phyloP scores from a whole-genome alignment of 1,140 invertebrate genomes.

The Drosophila bocki region DNA sequence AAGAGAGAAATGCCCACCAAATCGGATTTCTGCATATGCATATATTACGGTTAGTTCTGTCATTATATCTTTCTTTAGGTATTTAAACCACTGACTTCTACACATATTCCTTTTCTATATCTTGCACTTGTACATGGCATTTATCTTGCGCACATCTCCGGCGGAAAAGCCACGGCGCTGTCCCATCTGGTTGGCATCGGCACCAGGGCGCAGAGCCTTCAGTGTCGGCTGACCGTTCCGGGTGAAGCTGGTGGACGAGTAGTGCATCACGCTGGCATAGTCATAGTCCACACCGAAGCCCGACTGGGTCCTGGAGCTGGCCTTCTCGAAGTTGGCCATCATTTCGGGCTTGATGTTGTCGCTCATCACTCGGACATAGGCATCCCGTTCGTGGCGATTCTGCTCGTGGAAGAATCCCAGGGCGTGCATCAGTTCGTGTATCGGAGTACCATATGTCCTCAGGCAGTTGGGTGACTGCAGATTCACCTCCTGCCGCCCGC shows the following conservation, averaged over 20 bases:
- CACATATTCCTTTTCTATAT: background rate
- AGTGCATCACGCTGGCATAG: slow-evolving; percentile 94
- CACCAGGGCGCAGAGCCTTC: slow-evolving; percentile 81
- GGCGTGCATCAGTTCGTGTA: slow-evolving; percentile 94
- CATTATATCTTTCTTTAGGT: background rate
- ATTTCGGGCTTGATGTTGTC: slow-evolving; percentile 90
- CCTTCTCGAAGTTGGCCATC: slow-evolving; percentile 90
- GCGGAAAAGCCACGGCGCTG: slow-evolving; percentile 90
- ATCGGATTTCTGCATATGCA: slow-evolving; percentile 25
- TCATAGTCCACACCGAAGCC: slow-evolving; percentile 90
- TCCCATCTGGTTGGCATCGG: slow-evolving; percentile 86
- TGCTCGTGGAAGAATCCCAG: slow-evolving; percentile 95
- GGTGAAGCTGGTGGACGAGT: slow-evolving; percentile 90
- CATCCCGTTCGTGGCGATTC: slow-evolving; percentile 91
- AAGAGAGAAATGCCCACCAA: slow-evolving; percentile 43
- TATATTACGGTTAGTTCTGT: slow-evolving; percentile 29
- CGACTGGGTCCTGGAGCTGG: slow-evolving; percentile 86
- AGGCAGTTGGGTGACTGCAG: slow-evolving; percentile 88
- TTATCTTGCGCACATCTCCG: slow-evolving; percentile 90
- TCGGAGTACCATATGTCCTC: slow-evolving; percentile 90
- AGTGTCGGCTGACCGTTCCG: slow-evolving; percentile 90
- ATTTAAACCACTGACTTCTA: no score
- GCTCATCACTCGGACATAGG: slow-evolving; percentile 89
- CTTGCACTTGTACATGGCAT: slow-evolving; percentile 90
- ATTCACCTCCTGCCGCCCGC: slow-evolving; percentile 85